Conservation (phyloP, 1,140 invertebrate species). For the Anoplolepis gracilipes region DNA sequence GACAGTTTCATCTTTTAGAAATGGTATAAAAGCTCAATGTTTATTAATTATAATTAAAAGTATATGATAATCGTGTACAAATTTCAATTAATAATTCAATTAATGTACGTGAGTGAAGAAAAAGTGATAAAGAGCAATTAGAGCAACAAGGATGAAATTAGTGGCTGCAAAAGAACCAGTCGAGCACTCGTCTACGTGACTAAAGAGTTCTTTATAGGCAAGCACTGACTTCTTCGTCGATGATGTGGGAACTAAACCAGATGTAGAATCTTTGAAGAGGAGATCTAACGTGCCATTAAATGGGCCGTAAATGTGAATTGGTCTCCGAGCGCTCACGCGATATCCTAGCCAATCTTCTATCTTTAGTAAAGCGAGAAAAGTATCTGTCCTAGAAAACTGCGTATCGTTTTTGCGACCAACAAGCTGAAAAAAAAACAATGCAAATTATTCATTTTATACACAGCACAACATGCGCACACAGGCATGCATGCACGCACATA, state of each 20-base stretch:
- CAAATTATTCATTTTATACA: conserved; percentile 51
- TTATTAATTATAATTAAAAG: conserved; percentile 8
- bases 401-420: conserved; percentile 76
- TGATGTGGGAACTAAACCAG: conserved; percentile 83
- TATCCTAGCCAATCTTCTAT: conserved; percentile 86
- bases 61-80: background rate
- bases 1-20: background rate
- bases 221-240: conserved; percentile 68
- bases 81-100: background rate
- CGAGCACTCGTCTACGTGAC: conserved; percentile 79
- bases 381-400: conserved; percentile 80
- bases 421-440: conserved; percentile 80
- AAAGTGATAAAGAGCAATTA: conserved; percentile 33
- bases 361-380: conserved; percentile 84
- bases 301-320: conserved; percentile 83
- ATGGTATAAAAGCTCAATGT: background rate
- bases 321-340: conserved; percentile 64
- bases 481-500: too few relatives aligned
- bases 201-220: conserved; percentile 81
- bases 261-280: conserved; percentile 87
- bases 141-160: conserved; percentile 36
- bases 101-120: conserved; percentile 31
- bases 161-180: background rate
- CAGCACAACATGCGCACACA: background rate
- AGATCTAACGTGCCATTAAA: conserved; percentile 86